Evolutionary conservation across 2,113 vertebrate species (phyloP).

Genomic region (Rutilus rutilus): DNA sequence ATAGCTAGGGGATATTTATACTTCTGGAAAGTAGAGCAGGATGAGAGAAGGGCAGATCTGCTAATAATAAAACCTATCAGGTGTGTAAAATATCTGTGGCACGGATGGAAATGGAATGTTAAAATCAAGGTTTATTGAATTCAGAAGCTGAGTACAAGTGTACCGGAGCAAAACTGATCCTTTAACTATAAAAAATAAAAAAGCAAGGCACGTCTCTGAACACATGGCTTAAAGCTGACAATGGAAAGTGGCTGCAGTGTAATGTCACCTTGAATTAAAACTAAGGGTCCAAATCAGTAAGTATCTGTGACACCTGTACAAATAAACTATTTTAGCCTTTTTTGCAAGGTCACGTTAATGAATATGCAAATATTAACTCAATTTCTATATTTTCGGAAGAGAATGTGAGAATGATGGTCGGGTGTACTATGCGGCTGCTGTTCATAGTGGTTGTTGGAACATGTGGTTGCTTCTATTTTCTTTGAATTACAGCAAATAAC

Average conservation of each 20-base stretch:
- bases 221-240: slow-evolving; percentile 24
- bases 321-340: not conserved
- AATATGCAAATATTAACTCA: not conserved
- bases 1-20: slow-evolving; percentile 37
- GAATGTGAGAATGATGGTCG: not conserved
- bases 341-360: not conserved
- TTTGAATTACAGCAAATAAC: no score
- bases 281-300: slow-evolving; percentile 10
- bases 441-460: not conserved
- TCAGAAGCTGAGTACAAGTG: not conserved
- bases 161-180: not conserved
- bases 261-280: slow-evolving; percentile 36
- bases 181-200: slow-evolving; percentile 4
- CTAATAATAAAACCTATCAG: slow-evolving; percentile 37
- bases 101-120: not conserved
- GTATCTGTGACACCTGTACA: not conserved
- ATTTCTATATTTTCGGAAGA: not conserved
- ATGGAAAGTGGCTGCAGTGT: not conserved
- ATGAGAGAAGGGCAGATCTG: slow-evolving; percentile 28
- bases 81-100: slow-evolving; percentile 5
- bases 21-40: slow-evolving; percentile 38
- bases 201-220: slow-evolving; percentile 16
- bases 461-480: not conserved
- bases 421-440: not conserved
- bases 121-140: slow-evolving; percentile 13